Conservation (phyloP, 2,888 invertebrate genomes). For the Stenurella melanura region DNA sequence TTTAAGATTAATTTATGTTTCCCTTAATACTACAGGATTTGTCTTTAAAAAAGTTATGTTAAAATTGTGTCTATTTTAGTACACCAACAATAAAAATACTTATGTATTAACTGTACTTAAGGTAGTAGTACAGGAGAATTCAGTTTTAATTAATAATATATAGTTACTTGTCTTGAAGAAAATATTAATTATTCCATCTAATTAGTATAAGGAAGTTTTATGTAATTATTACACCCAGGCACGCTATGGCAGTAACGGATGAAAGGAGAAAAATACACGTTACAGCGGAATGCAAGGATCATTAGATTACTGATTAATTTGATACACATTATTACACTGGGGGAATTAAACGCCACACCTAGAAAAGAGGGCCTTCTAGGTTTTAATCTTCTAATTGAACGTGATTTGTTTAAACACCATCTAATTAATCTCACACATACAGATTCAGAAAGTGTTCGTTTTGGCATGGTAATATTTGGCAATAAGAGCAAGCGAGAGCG, state of each 20-base stretch:
- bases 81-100: too few species aligned
- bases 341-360: constrained; percentile 45
- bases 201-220: constrained; percentile 3
- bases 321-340: constrained; percentile 14
- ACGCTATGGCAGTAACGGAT: constrained; percentile 35
- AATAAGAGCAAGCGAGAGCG: too few species aligned
- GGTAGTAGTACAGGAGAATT: neutral
- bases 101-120: too few species aligned
- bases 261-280: constrained; percentile 10
- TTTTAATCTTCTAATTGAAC: constrained; percentile 48
- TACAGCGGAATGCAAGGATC: constrained; percentile 18
- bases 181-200: neutral
- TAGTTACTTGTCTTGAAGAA: neutral
- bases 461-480: too few species aligned
- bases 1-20: too few species aligned
- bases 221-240: constrained; percentile 32
- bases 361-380: neutral
- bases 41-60: too few species aligned
- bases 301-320: constrained; percentile 45
- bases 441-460: too few species aligned
- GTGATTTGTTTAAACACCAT: constrained; percentile 28
- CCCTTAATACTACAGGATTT: too few species aligned
- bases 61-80: too few species aligned
- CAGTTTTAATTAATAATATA: neutral
- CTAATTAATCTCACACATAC: neutral